phyloP scores from a whole-genome alignment of 2,797 vertebrate species.

The Oceanodroma leucorhoa region DNA sequence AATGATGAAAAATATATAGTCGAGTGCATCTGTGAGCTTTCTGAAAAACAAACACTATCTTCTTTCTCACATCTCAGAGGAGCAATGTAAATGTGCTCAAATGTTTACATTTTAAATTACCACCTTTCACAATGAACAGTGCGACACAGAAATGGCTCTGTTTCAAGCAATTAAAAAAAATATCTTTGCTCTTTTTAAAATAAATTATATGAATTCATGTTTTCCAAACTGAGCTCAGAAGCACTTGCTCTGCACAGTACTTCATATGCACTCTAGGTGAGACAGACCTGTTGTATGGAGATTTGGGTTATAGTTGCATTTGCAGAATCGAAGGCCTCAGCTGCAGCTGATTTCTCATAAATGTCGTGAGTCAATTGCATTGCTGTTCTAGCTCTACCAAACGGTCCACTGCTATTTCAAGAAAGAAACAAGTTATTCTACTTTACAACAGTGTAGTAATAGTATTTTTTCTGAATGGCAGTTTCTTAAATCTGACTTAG shows the following conservation, averaged over 20 bases:
- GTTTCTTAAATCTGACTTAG: slow-evolving; percentile 52
- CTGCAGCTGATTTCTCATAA: background rate
- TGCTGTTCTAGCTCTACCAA: background rate
- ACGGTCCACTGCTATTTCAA: background rate
- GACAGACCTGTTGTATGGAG: background rate
- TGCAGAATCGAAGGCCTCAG: background rate
- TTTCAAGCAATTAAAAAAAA: background rate
- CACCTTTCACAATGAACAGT: background rate
- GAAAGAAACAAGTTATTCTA: background rate
- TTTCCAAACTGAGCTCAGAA: background rate
- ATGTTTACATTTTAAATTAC: background rate
- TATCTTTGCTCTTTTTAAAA: background rate
- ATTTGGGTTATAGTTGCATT: background rate
- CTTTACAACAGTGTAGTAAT: background rate
- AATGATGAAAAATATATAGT: background rate
- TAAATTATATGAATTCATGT: background rate
- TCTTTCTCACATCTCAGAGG: background rate
- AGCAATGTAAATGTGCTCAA: background rate
- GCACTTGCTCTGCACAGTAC: background rate
- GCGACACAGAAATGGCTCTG: background rate
- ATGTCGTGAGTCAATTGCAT: background rate
- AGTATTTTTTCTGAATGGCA: slow-evolving; percentile 32
- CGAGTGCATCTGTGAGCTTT: background rate
- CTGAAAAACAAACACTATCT: background rate
- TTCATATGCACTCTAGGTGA: background rate